Percentiles rank a stretch among this genome's conserved stretches.
Conservation (phyloP, 2,888 invertebrate species). For the Pyrochroa serraticornis region DNA sequence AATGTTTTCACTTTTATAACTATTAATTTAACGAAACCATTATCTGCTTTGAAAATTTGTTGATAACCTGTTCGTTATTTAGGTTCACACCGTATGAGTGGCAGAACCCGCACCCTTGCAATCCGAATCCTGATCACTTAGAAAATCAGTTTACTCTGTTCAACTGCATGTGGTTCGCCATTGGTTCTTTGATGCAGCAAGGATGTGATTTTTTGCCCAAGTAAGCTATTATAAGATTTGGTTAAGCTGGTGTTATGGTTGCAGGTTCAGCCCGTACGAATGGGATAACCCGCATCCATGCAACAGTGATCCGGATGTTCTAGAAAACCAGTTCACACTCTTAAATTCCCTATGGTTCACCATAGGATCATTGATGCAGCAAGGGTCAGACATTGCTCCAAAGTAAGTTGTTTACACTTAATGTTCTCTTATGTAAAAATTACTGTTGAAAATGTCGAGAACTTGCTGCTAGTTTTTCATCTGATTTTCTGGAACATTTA, state of each 20-base stretch:
- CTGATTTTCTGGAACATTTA: conserved; percentile 24
- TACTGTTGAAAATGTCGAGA: background rate
- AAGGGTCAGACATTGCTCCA: conserved; percentile 90
- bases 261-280: conserved; percentile 91
- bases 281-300: conserved; percentile 89
- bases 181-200: conserved; percentile 94
- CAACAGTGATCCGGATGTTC: conserved; percentile 81
- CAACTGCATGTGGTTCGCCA: conserved; percentile 98
- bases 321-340: conserved; percentile 90
- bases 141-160: conserved; percentile 92
- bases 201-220: conserved; percentile 95
- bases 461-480: conserved; percentile 35
- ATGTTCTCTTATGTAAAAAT: background rate
- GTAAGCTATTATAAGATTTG: conserved; percentile 64
- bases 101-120: conserved; percentile 88
- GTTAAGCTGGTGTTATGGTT: conserved; percentile 52
- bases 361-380: conserved; percentile 90
- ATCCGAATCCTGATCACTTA: conserved; percentile 78
- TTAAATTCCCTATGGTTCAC: conserved; percentile 95
- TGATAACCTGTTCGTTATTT: conserved; percentile 32
- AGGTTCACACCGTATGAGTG: conserved; percentile 96
- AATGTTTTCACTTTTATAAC: background rate
- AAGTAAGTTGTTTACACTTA: conserved; percentile 69
- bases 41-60: background rate
- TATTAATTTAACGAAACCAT: background rate